Base-by-base conservation (phyloP, 2,113 vertebrate species). In the Brachyistius frenatus region DNA sequence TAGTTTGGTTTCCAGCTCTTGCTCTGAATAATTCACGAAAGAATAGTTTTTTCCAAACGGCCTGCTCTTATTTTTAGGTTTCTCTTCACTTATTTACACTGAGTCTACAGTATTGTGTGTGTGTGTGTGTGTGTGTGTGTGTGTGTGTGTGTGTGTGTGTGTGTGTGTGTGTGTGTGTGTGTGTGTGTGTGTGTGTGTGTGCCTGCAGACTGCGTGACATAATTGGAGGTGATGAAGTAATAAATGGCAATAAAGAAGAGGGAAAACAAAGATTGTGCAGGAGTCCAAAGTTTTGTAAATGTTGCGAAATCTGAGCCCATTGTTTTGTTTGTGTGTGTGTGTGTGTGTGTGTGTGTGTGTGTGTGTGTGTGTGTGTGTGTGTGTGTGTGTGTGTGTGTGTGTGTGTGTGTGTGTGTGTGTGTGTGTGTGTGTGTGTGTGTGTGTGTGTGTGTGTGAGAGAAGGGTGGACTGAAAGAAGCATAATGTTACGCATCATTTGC, bases 21-120 rank as follows among this genome's bases (percentile, higher is more conserved):
- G 6, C 7, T 46, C 52, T 83, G 78, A 89, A 92, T 89, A 84
- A 89, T 88, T 88, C 61, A 87, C 53, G 33, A n/a, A n/a, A 57
- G 31, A 80, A 68, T 52, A 52, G 52, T 35, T 57, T 61, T 86
- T 91, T 86, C 72, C 78, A 76, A 83, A 83, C 80, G 80, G 23
- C 50, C 44, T 7, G 63, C 9, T 63, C 36, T 78, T 86, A 67
- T 82, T 92, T 83, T 88, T 80, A 80, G 73, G 14, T 50, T 73
- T 15, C 68, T 81, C 53, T 68, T 82, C 30, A 81, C 41, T 84
- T 88, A 85, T 86, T 80, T 62, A 80, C 54, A 65, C 32, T 7
- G 1, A 13, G 15, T 47, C 62, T 55, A 66, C 70, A 64, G 50
- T 41, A 54, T 5, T 23, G 1, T 23, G 23, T 23, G 23, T 23